Base-by-base conservation (phyloP, 2,797 vertebrate species). In the Clarias laeviceps region DNA sequence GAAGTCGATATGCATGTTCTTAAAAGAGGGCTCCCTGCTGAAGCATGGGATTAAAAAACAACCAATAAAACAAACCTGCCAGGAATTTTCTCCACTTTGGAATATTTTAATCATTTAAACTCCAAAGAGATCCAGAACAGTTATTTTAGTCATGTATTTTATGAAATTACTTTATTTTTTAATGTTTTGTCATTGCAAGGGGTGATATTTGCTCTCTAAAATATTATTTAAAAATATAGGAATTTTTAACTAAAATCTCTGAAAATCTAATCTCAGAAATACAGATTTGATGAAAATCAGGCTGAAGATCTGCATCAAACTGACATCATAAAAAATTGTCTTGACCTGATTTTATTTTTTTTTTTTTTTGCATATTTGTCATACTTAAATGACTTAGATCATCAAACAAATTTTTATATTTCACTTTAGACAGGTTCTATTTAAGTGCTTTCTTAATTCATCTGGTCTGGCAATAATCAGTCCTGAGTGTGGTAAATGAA, bases 41-140 rank as follows among this genome's bases (percentile, higher is more conserved):
- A 80, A 64, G 6, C 37, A 27, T 45, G 34, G 59, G 78, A 65
- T 50, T 80, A 80, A 65, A 80, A 50, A 40, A 62, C 20, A 65
- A 14, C 7, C 61, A 20, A 29, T 59, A 27, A 45, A 14, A 59
- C 15, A 9, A 34, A 59, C 29, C 34, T n/a, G 18, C 2, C 12
- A 45, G 64, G 45, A 45, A 80, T 29, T 17, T n/a, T 24, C 11
- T 15, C 8, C 29, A 22, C 54, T 17, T 27, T 45, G 14, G 9
- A 50, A 45, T n/a, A 50, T 45, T 50, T 73, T 27, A 73, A 70
- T 37, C 34, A 20, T 2, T 12, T 70, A 40, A 70, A 70, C 68
- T 50, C 40, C 24, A 17, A n/a, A 12, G 37, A 15, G 69, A n/a
- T 72, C 12, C 24, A 45, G 37, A 27, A 45, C 45, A 45, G 22